Evolutionary conservation across 2,113 vertebrate genomes (phyloP).

Genomic region (Xenopus laevis): DNA sequence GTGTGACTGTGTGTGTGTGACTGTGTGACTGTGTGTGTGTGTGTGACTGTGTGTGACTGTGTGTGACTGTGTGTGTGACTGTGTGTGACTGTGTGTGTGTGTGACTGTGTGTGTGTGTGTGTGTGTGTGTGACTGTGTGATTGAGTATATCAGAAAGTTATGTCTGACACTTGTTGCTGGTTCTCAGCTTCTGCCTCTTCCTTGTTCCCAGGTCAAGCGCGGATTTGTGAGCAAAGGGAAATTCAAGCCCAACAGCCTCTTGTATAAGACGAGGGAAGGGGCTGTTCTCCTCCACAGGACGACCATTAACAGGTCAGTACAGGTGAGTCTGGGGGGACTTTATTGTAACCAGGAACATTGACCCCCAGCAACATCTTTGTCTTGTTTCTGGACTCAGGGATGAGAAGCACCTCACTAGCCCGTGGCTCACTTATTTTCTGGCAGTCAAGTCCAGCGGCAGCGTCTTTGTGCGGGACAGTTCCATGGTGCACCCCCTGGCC

Average conservation of each 20-base stretch:
- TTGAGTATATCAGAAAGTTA: no score
- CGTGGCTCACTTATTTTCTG: conserved; percentile 91
- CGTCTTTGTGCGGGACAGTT: conserved; percentile 90
- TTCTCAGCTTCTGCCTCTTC: background rate
- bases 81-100: no score
- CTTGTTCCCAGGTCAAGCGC: conserved; percentile 72
- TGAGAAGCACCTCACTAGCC: conserved; percentile 73
- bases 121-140: no score
- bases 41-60: no score
- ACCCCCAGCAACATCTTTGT: no score
- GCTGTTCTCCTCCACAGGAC: conserved; percentile 88
- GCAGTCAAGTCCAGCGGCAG: conserved; percentile 81
- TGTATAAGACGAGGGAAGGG: conserved; percentile 74
- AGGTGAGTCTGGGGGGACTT: no score
- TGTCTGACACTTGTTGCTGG: no score
- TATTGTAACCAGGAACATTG: no score
- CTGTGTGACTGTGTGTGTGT: no score
- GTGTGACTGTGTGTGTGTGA: no score
- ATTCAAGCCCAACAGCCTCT: conserved; percentile 80
- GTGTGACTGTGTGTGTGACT: no score
- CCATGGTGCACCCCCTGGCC: conserved; percentile 83
- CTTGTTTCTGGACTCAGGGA: conserved; percentile 59
- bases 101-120: no score
- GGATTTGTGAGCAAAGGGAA: conserved; percentile 85
- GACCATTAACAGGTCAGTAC: conserved; percentile 84